These are phyloP conservation scores for Acrocyrtus sp. DNA, from an alignment of 2,888 invertebrate species.

Conservation along the genomic window DNA sequence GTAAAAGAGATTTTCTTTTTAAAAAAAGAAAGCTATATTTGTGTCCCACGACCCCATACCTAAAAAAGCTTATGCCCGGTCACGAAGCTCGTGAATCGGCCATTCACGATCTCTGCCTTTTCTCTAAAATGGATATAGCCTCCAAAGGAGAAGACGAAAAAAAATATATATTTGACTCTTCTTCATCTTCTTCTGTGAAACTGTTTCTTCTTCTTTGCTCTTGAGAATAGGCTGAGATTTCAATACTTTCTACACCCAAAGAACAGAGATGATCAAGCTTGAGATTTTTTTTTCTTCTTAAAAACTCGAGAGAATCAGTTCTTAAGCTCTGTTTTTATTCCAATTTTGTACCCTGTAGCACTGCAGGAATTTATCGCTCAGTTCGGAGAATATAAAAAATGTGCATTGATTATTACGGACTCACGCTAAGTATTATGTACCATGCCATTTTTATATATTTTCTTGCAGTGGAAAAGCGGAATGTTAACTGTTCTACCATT, in stretches of 20 bases:
- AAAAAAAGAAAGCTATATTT: slow-evolving; percentile 59
- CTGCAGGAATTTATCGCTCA: neutral
- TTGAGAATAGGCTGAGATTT: too few species aligned
- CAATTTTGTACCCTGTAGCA: neutral
- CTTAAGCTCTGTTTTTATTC: neutral
- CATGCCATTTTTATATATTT: too few species aligned
- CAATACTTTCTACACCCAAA: neutral
- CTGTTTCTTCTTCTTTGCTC: slow-evolving; percentile 3
- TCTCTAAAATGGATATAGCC: slow-evolving; percentile 37
- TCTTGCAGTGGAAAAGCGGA: neutral
- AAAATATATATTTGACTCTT: slow-evolving; percentile 11
- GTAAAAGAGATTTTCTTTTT: too few species aligned
- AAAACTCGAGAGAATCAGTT: neutral
- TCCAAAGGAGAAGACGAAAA: too few species aligned
- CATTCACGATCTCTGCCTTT: slow-evolving; percentile 56
- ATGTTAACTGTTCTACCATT: too few species aligned
- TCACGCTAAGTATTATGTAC: neutral
- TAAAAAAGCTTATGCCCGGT: slow-evolving; percentile 59
- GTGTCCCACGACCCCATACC: slow-evolving; percentile 60
- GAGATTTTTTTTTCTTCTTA: neutral
- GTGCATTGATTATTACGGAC: neutral
- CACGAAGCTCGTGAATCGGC: slow-evolving; percentile 61
- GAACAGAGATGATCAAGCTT: neutral
- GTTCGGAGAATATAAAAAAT: neutral
- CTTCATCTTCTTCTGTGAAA: slow-evolving; percentile 1